Evolutionary conservation across 2,797 vertebrate species (phyloP).

Genomic region (Anguilla anguilla): DNA sequence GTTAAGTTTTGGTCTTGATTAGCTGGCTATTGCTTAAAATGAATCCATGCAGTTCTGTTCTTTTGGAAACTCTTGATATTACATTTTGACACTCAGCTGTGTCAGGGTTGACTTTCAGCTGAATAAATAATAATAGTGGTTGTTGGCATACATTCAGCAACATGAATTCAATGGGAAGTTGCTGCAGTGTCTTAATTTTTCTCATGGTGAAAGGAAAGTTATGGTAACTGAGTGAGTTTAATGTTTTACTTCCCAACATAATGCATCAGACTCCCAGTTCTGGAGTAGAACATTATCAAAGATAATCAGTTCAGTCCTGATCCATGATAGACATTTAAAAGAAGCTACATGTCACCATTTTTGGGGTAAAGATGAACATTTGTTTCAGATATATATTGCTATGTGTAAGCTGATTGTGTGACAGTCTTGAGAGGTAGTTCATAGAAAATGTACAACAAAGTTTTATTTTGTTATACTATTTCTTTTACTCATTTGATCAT

Average conservation of each 20-base stretch:
- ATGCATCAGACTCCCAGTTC: conserved; percentile 18
- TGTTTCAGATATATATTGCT: neutral
- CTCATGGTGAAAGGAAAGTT: neutral
- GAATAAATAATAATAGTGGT: neutral
- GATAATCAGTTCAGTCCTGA: neutral
- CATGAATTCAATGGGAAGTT: neutral
- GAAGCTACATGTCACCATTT: neutral
- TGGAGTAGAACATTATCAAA: conserved; percentile 50
- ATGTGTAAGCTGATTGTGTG: neutral
- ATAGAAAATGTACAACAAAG: neutral
- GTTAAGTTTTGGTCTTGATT: neutral
- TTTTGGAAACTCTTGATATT: neutral
- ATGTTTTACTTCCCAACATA: neutral
- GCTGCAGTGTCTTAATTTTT: neutral
- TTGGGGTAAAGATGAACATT: neutral
- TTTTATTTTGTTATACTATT: neutral
- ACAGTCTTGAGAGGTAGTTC: neutral
- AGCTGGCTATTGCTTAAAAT: neutral
- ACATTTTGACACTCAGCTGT: neutral
- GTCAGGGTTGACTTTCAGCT: neutral
- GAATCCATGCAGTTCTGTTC: neutral
- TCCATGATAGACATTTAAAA: neutral
- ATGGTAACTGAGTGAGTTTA: conserved; percentile 4
- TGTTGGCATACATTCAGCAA: neutral
- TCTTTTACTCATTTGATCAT: neutral